Base-by-base conservation (phyloP, 2,888 invertebrate species). In the Patella ulyssiponensis region DNA sequence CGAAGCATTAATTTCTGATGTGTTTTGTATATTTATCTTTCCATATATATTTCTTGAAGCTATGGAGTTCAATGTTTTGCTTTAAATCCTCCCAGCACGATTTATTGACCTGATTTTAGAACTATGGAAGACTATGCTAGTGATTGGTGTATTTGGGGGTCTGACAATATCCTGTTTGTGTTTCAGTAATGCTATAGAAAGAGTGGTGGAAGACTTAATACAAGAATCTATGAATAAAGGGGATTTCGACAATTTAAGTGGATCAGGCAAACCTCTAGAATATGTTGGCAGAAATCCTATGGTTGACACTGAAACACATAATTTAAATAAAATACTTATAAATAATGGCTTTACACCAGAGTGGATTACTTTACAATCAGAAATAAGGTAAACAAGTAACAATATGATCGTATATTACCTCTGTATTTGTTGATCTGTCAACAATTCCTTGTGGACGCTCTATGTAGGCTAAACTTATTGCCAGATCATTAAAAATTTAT, bases 291-390 rank as follows among this genome's bases (percentile, higher is more conserved):
- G 93, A 85, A 97, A 96, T 93, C 97, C 97, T 0, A 96, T 96
- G 91, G 94, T 97, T 12, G 97, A 98, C 92, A 95, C 95, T 89
- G 95, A 95, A 0, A 97, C 97, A 0, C 96, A 96, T 89, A 96
- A 96, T 91, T 90, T 96, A 76, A 96, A 96, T 93, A 94, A 95
- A 94, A 94, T 96, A 52, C 92, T 96, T 74, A 95, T 96, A 76
- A 96, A 97, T 87, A 97, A 97, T 92, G 97, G 97, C 0, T 97
- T 96, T 86, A 95, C 95, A 12, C 97, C 97, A 0, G 96, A 96
- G 92, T 98, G 97, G 97, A 96, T 97, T 84, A 94, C 94, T 69
- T 92, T 97, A 83, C 95, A 95, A 84, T 96, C 96, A 89, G 97
- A 97, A 88, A 96, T 97, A 81, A 94, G 95, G 69, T 93, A 94